Evolutionary conservation across 2,888 invertebrate species (phyloP), one percentile per base, ranked within the genome.

Genomic region (Apodemia zela): DNA sequence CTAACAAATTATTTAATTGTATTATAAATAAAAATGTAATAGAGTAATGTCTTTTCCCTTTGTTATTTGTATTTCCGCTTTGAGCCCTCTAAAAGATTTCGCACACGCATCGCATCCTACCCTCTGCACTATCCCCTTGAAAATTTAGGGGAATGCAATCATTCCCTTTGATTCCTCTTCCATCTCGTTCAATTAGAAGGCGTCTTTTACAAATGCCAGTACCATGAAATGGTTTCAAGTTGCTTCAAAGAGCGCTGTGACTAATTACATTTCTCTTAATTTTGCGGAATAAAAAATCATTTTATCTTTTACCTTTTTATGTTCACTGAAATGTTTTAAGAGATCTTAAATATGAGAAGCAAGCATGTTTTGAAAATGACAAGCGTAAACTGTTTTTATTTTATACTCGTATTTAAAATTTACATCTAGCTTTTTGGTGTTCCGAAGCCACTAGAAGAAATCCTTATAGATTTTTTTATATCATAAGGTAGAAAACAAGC

Each of bases 141-240:
- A 85, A 82, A 76, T 82, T 76, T 79, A 79, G 85, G 89, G 89
- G 89, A 86, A 84, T 81, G 84, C 84, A 85, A 89, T 89, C 87
- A 88, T 89, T 87, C 85, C 85, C 85, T 89, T 89, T 89, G 89
- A 90, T 89, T 89, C 79, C 79, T 85, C 80, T 85, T 82, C 85
- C 89, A 80, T 87, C 85, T 85, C 82, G 88, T 89, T 89, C 89
- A 91, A 91, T 91, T 90, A 91, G 86, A 78, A 87, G 85, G 84
- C 86, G 84, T 81, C 84, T 85, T 80, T 82, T 81, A 84, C 82
- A 72, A 75, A 63, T 63, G 63, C 79, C 81, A 84, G 79, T 76
- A 77, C 76, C 75, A 79, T 77, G 81, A 82, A 84, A 76, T 78
- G 73, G 73, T 70, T 69, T 70, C 69, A 70, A 72, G 68, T 70